Percentiles rank a stretch among this genome's conserved stretches.
These are phyloP conservation scores for Trematocara unimaculatum DNA, from an alignment of 2,113 vertebrate species.

Conservation along the genomic window DNA sequence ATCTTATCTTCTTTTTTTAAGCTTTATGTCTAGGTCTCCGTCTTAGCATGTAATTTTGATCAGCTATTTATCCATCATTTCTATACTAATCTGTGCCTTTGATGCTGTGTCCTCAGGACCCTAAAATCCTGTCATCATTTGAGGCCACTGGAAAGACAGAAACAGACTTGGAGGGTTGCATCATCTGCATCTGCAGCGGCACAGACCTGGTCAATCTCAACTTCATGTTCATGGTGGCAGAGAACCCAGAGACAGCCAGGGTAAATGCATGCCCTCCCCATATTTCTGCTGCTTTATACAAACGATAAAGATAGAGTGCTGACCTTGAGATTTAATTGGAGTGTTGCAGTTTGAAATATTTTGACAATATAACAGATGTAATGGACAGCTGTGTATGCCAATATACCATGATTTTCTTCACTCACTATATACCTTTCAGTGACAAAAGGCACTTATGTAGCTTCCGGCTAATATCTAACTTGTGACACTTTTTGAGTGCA, in stretches of 20 bases:
- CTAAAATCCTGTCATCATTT: conserved; percentile 89
- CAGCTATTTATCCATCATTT: background rate
- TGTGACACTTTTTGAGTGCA: fast-evolving
- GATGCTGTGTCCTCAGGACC: conserved; percentile 75
- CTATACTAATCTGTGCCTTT: background rate
- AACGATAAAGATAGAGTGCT: background rate
- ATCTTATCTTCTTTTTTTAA: background rate
- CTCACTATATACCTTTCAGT: fast-evolving
- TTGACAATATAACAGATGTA: background rate
- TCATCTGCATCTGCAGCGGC: conserved; percentile 94
- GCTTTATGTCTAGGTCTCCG: background rate
- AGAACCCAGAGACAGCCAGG: conserved; percentile 87
- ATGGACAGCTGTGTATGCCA: background rate
- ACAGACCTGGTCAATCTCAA: conserved; percentile 96
- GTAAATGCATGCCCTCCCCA: conserved; percentile 60
- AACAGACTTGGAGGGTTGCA: conserved; percentile 87
- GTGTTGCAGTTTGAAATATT: background rate
- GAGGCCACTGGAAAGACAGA: conserved; percentile 88
- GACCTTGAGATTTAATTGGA: background rate
- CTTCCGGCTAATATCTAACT: fast-evolving
- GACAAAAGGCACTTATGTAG: background rate
- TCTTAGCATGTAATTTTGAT: background rate
- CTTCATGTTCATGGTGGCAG: conserved; percentile 94
- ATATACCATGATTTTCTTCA: background rate
- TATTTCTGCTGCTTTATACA: background rate